phyloP scores from a whole-genome alignment of 2,888 invertebrate genomes.

The Leucozona laternaria region DNA sequence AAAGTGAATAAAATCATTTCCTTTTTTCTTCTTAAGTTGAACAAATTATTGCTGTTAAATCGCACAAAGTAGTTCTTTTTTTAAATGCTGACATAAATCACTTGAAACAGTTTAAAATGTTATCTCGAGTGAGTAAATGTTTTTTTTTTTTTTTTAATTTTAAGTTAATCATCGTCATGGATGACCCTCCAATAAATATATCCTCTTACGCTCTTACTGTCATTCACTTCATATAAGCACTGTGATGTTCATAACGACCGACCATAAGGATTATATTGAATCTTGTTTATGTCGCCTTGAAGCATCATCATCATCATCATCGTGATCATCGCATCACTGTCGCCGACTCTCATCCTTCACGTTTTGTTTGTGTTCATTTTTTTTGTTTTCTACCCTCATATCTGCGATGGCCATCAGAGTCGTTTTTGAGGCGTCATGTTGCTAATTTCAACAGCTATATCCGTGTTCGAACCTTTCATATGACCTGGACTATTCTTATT shows the following conservation, averaged over 20 bases:
- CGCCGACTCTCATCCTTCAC: slow-evolving; percentile 14
- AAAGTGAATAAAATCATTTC: no score
- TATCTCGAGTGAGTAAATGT: no score
- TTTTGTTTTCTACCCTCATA: slow-evolving; percentile 7
- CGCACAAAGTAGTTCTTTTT: no score
- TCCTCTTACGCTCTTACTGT: not conserved
- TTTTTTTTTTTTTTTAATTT: not conserved
- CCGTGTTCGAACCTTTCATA: slow-evolving; percentile 27
- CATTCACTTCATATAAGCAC: not conserved
- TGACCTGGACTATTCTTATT: slow-evolving; percentile 18
- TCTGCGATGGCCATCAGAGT: slow-evolving; percentile 16
- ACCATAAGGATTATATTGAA: slow-evolving; percentile 44
- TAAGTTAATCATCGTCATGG: not conserved
- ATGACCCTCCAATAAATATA: slow-evolving; percentile 2
- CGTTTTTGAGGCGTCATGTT: slow-evolving; percentile 47
- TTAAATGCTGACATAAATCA: no score
- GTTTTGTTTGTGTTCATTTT: slow-evolving; percentile 25
- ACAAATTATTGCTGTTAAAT: no score
- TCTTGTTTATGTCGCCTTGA: slow-evolving; percentile 47
- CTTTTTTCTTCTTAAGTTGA: no score
- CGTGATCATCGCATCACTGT: not conserved
- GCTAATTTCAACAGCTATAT: slow-evolving; percentile 41
- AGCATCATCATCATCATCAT: slow-evolving; percentile 25
- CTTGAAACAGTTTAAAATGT: no score
- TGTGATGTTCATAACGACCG: slow-evolving; percentile 14